phyloP scores from a whole-genome alignment of 2,113 vertebrate species.

The Nothobranchius kuhntae region DNA sequence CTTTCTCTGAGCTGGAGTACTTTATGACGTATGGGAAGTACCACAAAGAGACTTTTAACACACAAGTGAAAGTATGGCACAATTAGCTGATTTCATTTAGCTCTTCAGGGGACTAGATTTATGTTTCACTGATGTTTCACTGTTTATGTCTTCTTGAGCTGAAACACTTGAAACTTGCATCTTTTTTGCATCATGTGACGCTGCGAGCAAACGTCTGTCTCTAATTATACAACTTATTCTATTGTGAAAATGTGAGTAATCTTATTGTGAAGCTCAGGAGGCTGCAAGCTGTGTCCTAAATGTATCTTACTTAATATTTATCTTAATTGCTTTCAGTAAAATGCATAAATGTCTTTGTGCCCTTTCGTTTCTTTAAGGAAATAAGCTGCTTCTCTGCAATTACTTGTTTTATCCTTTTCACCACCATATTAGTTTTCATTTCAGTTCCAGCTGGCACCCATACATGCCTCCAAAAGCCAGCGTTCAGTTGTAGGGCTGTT shows the following conservation, averaged over 20 bases:
- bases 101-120: no score
- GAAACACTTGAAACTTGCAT: slow-evolving; percentile 12
- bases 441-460: background rate
- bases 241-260: slow-evolving; percentile 45
- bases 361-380: background rate
- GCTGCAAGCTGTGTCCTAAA: slow-evolving; percentile 23
- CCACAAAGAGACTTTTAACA: slow-evolving; percentile 30
- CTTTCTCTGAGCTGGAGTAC: slow-evolving; percentile 7
- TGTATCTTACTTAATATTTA: slow-evolving; percentile 7
- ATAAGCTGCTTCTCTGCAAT: background rate
- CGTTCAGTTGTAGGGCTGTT: no score
- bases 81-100: no score
- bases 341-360: slow-evolving; percentile 7
- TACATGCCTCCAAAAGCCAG: no score
- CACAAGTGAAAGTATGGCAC: no score
- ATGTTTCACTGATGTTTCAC: slow-evolving; percentile 3
- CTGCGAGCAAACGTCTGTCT: slow-evolving; percentile 30
- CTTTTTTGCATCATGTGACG: slow-evolving; percentile 8
- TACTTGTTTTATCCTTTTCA: background rate
- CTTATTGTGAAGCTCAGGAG: slow-evolving; percentile 21
- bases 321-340: slow-evolving; percentile 44
- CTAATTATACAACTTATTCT: slow-evolving; percentile 51
- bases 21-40: slow-evolving; percentile 16
- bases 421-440: background rate
- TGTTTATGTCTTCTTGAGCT: background rate